phyloP scores from a whole-genome alignment of 2,888 invertebrate genomes.

The Mallateleia sp. region DNA sequence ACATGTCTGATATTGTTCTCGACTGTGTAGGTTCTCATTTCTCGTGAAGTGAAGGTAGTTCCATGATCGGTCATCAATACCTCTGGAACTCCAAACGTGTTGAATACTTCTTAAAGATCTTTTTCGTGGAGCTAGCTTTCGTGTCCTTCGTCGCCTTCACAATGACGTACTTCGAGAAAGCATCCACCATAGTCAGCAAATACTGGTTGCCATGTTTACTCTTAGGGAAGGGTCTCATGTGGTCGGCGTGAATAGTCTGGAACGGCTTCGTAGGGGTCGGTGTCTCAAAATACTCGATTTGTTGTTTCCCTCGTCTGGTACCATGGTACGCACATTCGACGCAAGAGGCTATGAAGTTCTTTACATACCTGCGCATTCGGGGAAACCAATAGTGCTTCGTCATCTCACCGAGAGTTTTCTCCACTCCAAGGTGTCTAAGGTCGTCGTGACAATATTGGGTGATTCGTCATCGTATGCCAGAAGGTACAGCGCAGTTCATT shows the following conservation, averaged over 20 bases:
- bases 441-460: not conserved
- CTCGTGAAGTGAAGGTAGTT: not conserved
- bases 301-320: not conserved
- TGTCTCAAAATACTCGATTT: not conserved
- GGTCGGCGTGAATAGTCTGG: constrained; percentile 2
- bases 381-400: not conserved
- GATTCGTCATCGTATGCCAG: not conserved
- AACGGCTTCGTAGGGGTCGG: constrained; percentile 7
- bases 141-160: not conserved
- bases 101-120: not conserved
- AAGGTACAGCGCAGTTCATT: not conserved
- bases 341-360: not conserved
- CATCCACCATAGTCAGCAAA: not conserved
- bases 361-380: not conserved
- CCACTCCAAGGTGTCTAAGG: not conserved
- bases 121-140: not conserved
- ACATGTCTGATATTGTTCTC: not conserved
- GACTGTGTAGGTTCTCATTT: not conserved
- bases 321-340: not conserved
- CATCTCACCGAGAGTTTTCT: not conserved
- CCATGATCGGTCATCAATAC: not conserved
- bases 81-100: not conserved
- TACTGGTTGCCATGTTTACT: not conserved
- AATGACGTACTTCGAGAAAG: constrained; percentile 8
- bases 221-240: not conserved